Base-by-base conservation (phyloP, 92 coral and sea anemone genomes). In the Micromussa lordhowensis region DNA sequence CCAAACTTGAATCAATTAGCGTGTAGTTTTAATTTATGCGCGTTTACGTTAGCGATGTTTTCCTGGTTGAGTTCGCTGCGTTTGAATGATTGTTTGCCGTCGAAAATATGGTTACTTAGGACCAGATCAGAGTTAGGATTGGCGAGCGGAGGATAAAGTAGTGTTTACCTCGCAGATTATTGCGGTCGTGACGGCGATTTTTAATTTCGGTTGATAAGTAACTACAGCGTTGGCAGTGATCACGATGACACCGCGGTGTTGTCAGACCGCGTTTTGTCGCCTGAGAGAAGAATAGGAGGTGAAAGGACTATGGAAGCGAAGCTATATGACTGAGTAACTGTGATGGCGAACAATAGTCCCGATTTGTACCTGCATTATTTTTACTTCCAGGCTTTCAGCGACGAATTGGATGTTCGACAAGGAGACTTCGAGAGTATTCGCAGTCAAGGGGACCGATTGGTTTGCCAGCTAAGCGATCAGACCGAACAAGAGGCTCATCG, bases 361-460 rank as follows among this genome's bases (percentile, higher is more conserved):
- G 89, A 86, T 66, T 30, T 78, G 77, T 76, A 77, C 51, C 83
- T 85, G 78, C 98, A 98, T 70, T 87, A 92, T 75, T 98, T 98
- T 88, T 94, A 96, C 75, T 98, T 96, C 80, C 99, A 98, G 99
- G 96, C 92, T 75, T 92, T 98, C 34, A 92, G 94, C 87, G 98
- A 98, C 68, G 99, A 98, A 86, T 83, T 98, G 59, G 99, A 96
- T 57, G 91, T 92, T 63, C 91, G 85, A 53, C 86, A 88, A 80
- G 92, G 93, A 68, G 98, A 96, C 84, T 92, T 98, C 30, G 98
- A 96, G 86, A 92, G 93, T 79, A 87, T 91, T 35, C 92, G 89
- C 38, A 95, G 94, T 75, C 96, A 95, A 75, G 94, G 98, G 22
- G 87, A 92, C 55, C 93, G 98, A 13, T 90, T 95, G 48, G 79